Evolutionary conservation across 2,113 vertebrate genomes (phyloP), one percentile per base, ranked within the genome.

Genomic region (Danionella cerebrum): DNA sequence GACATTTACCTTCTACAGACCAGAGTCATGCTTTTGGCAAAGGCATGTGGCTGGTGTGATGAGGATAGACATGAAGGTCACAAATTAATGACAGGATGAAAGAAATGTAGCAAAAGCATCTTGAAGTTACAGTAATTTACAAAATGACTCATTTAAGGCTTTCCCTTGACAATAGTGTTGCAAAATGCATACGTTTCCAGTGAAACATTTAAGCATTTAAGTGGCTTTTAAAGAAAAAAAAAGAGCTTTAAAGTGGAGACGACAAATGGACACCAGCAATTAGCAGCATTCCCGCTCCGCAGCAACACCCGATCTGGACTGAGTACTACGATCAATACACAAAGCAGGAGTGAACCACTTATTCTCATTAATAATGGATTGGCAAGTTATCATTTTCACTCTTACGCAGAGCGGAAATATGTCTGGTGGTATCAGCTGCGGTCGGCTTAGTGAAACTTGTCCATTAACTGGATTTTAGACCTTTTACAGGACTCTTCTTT

Each of bases 311-410:
- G 65, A 47, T 51, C 58, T 59, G 75, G 67, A 75, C 66, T 71
- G 81, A 82, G 80, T 83, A 80, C 76, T 77, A 72, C 57, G 74
- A 87, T 88, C 88, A 68, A 87, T 88, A 83, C 13, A 13, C 72
- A 64, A 67, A 53, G 65, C 78, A 73, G 53, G 79, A 78, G 79
- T 81, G 76, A 79, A 79, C 79, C 85, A 87, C 88, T 87, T 33
- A 71, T 86, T 82, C 82, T 78, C 81, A 86, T 88, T 86, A 87
- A 87, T 89, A 85, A 89, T 88, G 75, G 76, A 89, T 88, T 81
- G 85, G 80, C 76, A 75, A 77, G 77, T 85, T 84, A 85, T 84
- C 82, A 81, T 89, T 86, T 86, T 84, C 83, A 77, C 65, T 80
- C 76, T 70, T 68, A 81, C 81, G 78, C 85, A 86, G 83, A 84